phyloP scores from a whole-genome alignment of 2,113 vertebrate species.

The Cichladusa arquata region DNA sequence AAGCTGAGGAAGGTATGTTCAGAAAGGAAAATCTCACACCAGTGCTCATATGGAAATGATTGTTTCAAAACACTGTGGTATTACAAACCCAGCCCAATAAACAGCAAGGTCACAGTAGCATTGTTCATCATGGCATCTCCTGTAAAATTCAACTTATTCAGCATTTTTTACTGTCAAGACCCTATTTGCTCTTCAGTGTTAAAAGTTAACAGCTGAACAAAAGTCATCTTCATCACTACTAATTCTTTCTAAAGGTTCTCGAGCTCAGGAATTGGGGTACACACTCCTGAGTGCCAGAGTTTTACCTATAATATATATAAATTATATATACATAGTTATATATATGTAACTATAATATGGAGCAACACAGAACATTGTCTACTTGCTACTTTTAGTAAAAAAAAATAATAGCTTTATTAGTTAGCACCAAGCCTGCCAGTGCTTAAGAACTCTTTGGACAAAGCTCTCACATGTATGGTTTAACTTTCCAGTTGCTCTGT shows the following conservation, averaged over 20 bases:
- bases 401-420: background rate
- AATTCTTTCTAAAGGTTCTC: background rate
- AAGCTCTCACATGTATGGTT: background rate
- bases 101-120: constrained; percentile 4
- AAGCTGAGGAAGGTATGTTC: constrained; percentile 21
- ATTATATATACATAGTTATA: too few species aligned
- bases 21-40: constrained; percentile 46
- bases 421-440: background rate
- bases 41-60: constrained; percentile 57
- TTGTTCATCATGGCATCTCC: constrained; percentile 10
- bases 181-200: background rate
- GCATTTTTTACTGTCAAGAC: background rate
- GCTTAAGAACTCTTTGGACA: background rate
- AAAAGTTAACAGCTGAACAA: background rate
- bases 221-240: background rate
- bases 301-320: too few species aligned
- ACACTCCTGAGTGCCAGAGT: background rate
- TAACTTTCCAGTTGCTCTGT: background rate
- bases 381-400: background rate
- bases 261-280: background rate
- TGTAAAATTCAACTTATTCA: constrained; percentile 1
- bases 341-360: background rate
- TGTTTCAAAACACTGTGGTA: background rate
- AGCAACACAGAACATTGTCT: background rate
- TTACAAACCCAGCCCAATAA: constrained; percentile 10